Evolutionary conservation across 2,888 invertebrate genomes (phyloP).

Genomic region (Dynastes maya): DNA sequence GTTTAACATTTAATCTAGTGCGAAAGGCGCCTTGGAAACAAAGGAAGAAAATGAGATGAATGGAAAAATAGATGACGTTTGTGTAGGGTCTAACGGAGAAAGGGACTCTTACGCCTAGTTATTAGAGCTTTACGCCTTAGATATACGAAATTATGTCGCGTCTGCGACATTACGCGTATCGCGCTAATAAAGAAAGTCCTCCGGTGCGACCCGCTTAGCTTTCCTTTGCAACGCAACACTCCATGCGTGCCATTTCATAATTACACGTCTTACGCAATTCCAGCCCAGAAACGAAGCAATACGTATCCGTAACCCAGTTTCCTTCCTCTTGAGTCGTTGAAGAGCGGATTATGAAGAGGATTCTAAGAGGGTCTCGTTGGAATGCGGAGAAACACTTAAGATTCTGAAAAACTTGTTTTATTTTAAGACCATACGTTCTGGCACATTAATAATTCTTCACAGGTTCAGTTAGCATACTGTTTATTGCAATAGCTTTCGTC

Average conservation of each 20-base stretch:
- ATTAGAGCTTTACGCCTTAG: constrained; percentile 18
- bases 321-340: neutral
- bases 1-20: constrained; percentile 39
- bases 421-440: neutral
- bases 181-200: constrained; percentile 31
- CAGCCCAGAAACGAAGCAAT: neutral
- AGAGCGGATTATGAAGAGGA: neutral
- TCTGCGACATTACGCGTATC: constrained; percentile 19
- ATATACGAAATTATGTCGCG: constrained; percentile 8
- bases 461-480: neutral
- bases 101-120: neutral
- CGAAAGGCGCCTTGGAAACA: constrained; percentile 1
- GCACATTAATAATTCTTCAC: neutral
- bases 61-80: neutral
- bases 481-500: neutral
- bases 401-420: neutral
- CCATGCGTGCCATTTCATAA: constrained; percentile 16
- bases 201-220: neutral
- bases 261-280: neutral
- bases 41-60: constrained; percentile 7
- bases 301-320: neutral
- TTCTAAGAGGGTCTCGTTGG: neutral
- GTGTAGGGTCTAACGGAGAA: neutral
- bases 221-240: neutral
- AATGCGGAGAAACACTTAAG: no score